A percentile compares a stretch with the other conserved stretches of the same genome.
Conservation (phyloP, 1,140 invertebrate genomes). For the Asobara japonica region DNA sequence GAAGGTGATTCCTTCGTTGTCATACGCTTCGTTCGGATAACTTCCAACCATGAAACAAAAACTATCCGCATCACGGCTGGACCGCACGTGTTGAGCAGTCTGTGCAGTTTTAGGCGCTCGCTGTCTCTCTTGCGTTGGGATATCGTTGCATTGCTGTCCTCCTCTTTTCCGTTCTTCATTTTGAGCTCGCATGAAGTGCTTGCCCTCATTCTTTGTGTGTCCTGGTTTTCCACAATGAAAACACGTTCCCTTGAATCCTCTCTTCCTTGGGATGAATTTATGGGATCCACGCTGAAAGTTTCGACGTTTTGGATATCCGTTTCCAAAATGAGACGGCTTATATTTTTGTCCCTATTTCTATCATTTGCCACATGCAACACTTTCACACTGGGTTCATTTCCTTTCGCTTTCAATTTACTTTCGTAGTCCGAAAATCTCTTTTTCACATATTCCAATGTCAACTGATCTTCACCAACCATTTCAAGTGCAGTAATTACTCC, state of each 20-base stretch:
- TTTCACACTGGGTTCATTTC: not conserved
- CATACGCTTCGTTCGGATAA: not conserved
- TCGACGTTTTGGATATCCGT: not conserved
- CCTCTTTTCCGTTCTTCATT: not conserved
- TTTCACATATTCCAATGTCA: not conserved
- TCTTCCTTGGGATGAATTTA: not conserved
- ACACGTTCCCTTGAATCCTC: not conserved
- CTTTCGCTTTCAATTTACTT: not conserved
- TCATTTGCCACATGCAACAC: not conserved
- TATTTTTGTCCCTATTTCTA: not conserved
- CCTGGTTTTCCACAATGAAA: not conserved
- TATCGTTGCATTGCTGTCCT: not conserved
- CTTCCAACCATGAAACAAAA: not conserved
- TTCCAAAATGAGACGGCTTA: not conserved
- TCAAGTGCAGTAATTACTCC: not conserved
- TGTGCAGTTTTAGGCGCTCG: too few species aligned
- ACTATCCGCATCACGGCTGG: too few species aligned
- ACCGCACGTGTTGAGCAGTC: too few species aligned
- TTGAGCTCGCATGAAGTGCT: not conserved
- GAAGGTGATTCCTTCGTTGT: constrained; percentile 16
- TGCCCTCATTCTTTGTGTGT: not conserved
- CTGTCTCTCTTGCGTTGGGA: too few species aligned
- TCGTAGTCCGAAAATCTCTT: not conserved
- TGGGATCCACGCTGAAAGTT: not conserved
- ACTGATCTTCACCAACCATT: not conserved